Evolutionary conservation across 2,888 invertebrate genomes (phyloP).

Genomic region (Pantelozetes paolii): DNA sequence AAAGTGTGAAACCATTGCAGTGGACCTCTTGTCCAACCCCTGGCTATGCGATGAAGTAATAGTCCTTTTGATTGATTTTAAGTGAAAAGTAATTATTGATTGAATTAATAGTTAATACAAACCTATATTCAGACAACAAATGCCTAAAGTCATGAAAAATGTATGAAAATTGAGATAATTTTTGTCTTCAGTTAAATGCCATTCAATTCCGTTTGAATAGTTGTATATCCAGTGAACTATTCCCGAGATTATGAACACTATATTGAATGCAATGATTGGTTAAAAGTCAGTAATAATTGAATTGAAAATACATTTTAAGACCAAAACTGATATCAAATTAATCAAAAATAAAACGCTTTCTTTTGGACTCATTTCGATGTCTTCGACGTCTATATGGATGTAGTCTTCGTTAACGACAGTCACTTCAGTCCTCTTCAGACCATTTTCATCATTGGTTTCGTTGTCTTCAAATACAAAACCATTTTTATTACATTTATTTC

Average conservation of each 20-base stretch:
- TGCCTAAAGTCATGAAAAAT: conserved; percentile 28
- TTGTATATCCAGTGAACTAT: conserved; percentile 17
- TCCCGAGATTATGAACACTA: conserved; percentile 14
- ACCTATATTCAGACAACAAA: conserved; percentile 10
- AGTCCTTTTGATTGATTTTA: not conserved
- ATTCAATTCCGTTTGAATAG: not conserved
- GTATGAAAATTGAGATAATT: conserved; percentile 14
- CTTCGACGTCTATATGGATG: conserved; percentile 3
- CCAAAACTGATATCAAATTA: not conserved
- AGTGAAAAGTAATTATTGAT: not conserved
- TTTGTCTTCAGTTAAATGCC: not conserved
- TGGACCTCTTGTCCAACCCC: conserved; percentile 13
- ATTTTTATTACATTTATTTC: not conserved
- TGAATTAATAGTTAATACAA: not conserved
- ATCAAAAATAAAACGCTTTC: not conserved
- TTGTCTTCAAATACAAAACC: not conserved
- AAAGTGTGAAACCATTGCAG: not conserved
- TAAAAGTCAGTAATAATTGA: not conserved
- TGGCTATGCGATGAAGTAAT: conserved; percentile 20
- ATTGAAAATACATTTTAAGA: not conserved
- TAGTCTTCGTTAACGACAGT: conserved; percentile 15
- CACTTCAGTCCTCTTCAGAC: not conserved
- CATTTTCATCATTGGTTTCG: not conserved
- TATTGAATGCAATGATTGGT: not conserved
- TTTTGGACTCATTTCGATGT: conserved; percentile 16